Base-by-base conservation (phyloP, 2,113 vertebrate species). In the Nesoenas mayeri region DNA sequence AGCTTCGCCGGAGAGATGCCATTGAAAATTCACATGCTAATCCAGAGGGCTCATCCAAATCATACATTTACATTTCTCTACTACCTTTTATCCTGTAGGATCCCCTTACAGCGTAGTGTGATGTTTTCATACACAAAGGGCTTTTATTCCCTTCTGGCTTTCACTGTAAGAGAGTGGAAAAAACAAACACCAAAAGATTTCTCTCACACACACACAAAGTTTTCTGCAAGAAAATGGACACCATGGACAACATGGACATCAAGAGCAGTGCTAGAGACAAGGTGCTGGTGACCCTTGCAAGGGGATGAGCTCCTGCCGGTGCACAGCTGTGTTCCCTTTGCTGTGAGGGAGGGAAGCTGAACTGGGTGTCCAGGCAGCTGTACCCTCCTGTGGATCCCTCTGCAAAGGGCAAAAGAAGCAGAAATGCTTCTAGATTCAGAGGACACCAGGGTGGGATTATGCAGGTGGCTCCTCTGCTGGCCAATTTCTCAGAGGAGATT, bases 41-140 rank as follows among this genome's bases (percentile, higher is more conserved):
- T 90, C 79, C 82, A 66, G 71, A 83, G 67, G 67, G 79, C 75
- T 97, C 85, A 73, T 88, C 88, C 64, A 34, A 71, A 89, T 88
- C 66, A 71, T 9, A n/a, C 40, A 86, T 91, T 93, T 88, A 62
- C 91, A 84, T 93, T 93, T 77, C 79, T 70, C 42, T 38, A 5
- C 47, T 61, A 34, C 81, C 64, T 83, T 75, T 83, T 69, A 65
- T 80, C 64, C 77, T 0, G 0, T n/a, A 67, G 80, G 47, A 93
- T 92, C 77, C 82, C 57, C 57, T 79, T 75, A 44, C 42, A 21
- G 66, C 82, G 48, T 2, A 7, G 29, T 21, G 32, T 28, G 79
- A 73, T 36, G 70, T 58, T 92, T 69, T 72, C 25, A 1, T 38
- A 42, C 20, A 90, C 85, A 78, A 80, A 66, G n/a, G 4, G 13